Evolutionary conservation across 2,888 invertebrate species (phyloP).

Genomic region (Chymomyza fuscimana): DNA sequence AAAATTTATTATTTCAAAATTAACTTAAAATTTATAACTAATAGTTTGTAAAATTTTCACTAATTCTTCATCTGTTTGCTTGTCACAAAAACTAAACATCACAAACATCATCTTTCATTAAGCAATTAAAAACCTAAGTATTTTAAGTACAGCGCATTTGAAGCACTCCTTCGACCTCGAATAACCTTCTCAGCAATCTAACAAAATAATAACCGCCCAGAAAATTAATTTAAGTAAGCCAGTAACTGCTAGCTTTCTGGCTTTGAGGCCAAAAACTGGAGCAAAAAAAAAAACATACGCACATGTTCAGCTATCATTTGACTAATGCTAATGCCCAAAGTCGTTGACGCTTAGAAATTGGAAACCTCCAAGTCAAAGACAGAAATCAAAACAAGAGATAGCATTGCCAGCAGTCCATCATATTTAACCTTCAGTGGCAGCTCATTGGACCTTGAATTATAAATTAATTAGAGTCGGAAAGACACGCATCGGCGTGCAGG

Average conservation of each 20-base stretch:
- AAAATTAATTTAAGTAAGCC: background rate
- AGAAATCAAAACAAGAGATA: slow-evolving; percentile 18
- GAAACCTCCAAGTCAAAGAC: background rate
- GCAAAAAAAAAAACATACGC: background rate
- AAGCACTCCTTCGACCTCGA: background rate
- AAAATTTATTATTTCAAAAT: too few species aligned
- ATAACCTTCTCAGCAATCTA: background rate
- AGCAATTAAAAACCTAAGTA: too few species aligned
- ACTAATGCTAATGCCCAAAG: background rate
- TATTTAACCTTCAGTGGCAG: slow-evolving; percentile 64
- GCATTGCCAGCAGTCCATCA: slow-evolving; percentile 35
- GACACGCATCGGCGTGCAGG: background rate
- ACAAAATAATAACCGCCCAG: background rate
- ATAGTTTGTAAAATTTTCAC: too few species aligned
- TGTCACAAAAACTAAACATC: too few species aligned
- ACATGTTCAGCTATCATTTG: background rate
- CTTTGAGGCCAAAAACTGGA: background rate
- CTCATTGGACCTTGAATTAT: slow-evolving; percentile 67
- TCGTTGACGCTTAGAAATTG: background rate
- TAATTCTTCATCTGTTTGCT: too few species aligned
- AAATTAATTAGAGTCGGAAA: slow-evolving; percentile 64
- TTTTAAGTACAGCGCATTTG: too few species aligned
- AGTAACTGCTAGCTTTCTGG: background rate
- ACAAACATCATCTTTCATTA: too few species aligned
- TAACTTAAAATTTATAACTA: too few species aligned